Percentiles rank a stretch among this genome's conserved stretches.
These are phyloP conservation scores for Oryctes rhinoceros DNA, from an alignment of 1,140 invertebrate species.

Conservation along the genomic window DNA sequence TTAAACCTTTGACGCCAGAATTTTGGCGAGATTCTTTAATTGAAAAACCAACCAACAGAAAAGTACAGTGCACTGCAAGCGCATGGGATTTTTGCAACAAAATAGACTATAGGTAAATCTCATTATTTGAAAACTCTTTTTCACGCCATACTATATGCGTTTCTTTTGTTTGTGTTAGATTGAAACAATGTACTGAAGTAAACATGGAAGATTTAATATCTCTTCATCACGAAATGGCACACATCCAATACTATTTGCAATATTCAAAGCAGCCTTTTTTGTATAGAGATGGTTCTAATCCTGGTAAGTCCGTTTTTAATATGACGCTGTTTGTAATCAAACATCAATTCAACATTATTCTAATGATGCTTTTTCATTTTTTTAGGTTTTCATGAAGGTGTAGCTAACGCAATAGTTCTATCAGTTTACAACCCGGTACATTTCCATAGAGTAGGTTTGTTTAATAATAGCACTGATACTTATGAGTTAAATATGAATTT, in stretches of 20 bases:
- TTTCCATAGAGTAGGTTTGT: conserved; percentile 75
- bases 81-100: conserved; percentile 90
- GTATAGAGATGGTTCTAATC: conserved; percentile 81
- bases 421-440: conserved; percentile 79
- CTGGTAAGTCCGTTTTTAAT: conserved; percentile 65
- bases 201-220: conserved; percentile 82
- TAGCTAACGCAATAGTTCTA: conserved; percentile 85
- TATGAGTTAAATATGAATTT: conserved; percentile 82
- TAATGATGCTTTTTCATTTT: background rate
- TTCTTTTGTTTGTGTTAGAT: conserved; percentile 66
- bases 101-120: conserved; percentile 76
- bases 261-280: conserved; percentile 78
- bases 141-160: too few species aligned
- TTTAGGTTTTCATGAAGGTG: conserved; percentile 83
- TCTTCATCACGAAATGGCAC: conserved; percentile 87
- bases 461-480: conserved; percentile 72
- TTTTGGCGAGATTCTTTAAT: conserved; percentile 84
- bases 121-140: too few species aligned
- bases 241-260: conserved; percentile 85
- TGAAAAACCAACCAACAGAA: conserved; percentile 73
- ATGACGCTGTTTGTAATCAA: background rate
- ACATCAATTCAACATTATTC: background rate
- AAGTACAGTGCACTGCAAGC: conserved; percentile 84
- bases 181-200: conserved; percentile 89
- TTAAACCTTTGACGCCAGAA: conserved; percentile 79